phyloP scores from a whole-genome alignment of 2,797 vertebrate genomes.

The Coregonus suidteri region DNA sequence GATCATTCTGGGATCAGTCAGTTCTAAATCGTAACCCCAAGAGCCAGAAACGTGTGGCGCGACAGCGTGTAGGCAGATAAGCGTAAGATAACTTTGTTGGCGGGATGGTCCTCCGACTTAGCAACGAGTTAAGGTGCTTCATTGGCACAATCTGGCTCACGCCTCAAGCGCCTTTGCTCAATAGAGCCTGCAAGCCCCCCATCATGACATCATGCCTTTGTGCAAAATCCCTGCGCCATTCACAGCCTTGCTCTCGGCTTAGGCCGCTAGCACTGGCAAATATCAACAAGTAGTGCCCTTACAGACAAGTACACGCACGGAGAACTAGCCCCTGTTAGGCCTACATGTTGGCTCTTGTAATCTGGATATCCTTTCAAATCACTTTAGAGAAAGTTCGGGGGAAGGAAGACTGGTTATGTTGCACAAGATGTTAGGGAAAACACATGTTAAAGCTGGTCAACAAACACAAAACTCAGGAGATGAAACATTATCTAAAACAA shows the following conservation, averaged over 20 bases:
- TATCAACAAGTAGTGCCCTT: conserved; percentile 47
- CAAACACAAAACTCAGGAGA: neutral
- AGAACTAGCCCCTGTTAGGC: neutral
- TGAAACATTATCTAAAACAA: neutral
- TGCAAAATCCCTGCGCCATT: conserved; percentile 78
- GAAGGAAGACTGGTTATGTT: neutral
- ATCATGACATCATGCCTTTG: conserved; percentile 82
- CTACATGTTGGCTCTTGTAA: neutral
- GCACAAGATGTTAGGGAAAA: neutral
- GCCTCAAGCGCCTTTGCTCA: conserved; percentile 80
- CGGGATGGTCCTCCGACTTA: conserved; percentile 68
- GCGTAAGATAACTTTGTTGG: conserved; percentile 83
- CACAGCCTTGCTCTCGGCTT: conserved; percentile 62
- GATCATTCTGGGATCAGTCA: conserved; percentile 39
- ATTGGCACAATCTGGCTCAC: conserved; percentile 77
- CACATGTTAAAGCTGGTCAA: neutral
- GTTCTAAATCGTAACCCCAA: conserved; percentile 40
- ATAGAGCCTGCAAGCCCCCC: conserved; percentile 72
- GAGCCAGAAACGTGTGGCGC: conserved; percentile 40
- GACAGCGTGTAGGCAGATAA: conserved; percentile 79
- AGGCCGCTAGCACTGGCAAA: conserved; percentile 45
- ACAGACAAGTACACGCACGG: neutral
- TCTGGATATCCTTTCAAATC: neutral
- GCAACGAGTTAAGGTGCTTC: conserved; percentile 72
- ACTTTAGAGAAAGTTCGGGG: neutral